Evolutionary conservation across 2,797 vertebrate species (phyloP), one percentile per base, ranked within the genome.

Genomic region (Lemur catta): DNA sequence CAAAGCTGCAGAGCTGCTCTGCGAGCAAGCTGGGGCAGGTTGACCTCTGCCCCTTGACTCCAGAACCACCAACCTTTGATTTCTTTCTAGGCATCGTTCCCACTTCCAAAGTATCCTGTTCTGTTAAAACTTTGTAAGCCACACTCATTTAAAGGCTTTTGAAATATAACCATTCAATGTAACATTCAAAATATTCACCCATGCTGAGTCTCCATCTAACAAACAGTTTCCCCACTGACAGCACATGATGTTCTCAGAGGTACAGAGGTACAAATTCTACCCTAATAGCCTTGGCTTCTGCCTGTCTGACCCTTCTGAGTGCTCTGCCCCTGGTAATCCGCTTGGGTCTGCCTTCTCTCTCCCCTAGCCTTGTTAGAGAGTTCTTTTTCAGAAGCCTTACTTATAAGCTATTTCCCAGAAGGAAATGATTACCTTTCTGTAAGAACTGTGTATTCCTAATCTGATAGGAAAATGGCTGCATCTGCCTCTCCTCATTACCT

Each of bases 121-220:
- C 74, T 81, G 65, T 71, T 84, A 71, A 93, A 91, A 91, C 43
- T 89, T 69, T 84, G 17, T 71, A 85, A 91, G 50, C 46, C 38
- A 93, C 8, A 38, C 7, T 61, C 72, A 71, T 67, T 35, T 84
- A 50, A 63, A 91, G 48, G 7, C 67, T 91, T 91, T 93, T 85
- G 33, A 85, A 95, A 92, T 78, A 38, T 76, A 71, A 33, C 69
- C 28, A 81, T 76, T 84, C 30, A 35, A 91, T 33, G 15, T 35
- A 91, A 50, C 15, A 38, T 18, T 91, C 55, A 84, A 93, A 95
- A 81, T 65, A 72, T 38, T 76, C 79, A 85, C 24, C 38, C 43
- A 24, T 18, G 22, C 30, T n/a, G n/a, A 72, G 52, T 65, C 50
- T 76, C 38, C 7, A 9, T 50, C 78, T 91, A 71, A 50, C 48